These are phyloP conservation scores for Scaptomyza cyrtandrae DNA, from an alignment of 2,888 invertebrate genomes.

Conservation along the genomic window DNA sequence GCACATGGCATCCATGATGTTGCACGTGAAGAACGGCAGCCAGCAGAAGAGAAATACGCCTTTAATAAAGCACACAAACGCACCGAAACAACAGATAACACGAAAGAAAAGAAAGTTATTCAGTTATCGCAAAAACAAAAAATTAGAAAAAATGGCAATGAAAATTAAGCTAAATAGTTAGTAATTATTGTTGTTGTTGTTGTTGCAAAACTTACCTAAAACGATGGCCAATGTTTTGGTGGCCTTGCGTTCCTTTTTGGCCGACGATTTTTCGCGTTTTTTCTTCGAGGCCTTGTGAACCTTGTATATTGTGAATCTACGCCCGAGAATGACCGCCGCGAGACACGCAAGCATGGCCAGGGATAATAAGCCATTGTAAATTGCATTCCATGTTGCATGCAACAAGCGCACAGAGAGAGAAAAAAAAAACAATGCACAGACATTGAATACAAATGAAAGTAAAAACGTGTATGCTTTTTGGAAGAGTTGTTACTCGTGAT, in stretches of 20 bases:
- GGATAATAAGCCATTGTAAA: slow-evolving; percentile 52
- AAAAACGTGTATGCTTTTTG: not conserved
- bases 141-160: not conserved
- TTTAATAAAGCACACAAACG: slow-evolving; percentile 84
- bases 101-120: slow-evolving; percentile 3
- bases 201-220: slow-evolving; percentile 89
- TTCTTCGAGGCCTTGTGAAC: slow-evolving; percentile 97
- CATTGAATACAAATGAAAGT: slow-evolving; percentile 5
- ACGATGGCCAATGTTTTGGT: slow-evolving; percentile 99
- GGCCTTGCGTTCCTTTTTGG: slow-evolving; percentile 97
- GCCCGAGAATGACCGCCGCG: not conserved
- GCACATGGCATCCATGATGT: slow-evolving; percentile 98
- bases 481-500: not conserved
- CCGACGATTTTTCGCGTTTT: slow-evolving; percentile 96
- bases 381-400: slow-evolving; percentile 43
- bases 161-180: not conserved
- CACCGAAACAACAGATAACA: not conserved
- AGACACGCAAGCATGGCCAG: slow-evolving; percentile 36
- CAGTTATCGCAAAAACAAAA: not conserved
- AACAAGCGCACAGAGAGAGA: slow-evolving; percentile 1
- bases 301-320: slow-evolving; percentile 94
- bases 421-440: slow-evolving; percentile 6
- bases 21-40: slow-evolving; percentile 99
- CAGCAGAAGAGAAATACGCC: slow-evolving; percentile 99
- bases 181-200: not conserved